Base-by-base conservation (phyloP, 2,888 invertebrate genomes). In the Agrochola circellaris region DNA sequence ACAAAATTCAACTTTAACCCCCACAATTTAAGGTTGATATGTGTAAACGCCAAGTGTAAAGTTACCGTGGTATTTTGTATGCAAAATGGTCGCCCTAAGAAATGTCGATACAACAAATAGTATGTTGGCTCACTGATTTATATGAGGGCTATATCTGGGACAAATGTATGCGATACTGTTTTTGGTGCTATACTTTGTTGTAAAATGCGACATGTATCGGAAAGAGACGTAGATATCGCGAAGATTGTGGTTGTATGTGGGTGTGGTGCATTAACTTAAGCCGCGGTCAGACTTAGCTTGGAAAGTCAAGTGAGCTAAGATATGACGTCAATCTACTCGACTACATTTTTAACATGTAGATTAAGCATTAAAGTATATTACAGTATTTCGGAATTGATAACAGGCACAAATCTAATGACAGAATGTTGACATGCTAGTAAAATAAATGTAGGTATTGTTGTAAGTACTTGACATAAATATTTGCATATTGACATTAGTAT, bases 101-200 rank as follows among this genome's bases (percentile, higher is more conserved):
- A 93, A 93, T 91, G 91, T 89, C 92, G 91, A 91, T 91, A 88
- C 89, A 89, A 92, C 92, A 93, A 94, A 93, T 93, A 92, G 91
- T 91, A 88, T 88, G 88, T 91, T 89, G 87, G 90, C 85, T 89
- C 77, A 74, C 90, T 93, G 93, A 93, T 94, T 94, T 94, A 93
- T 93, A 88, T 89, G 87, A 90, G 85, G 89, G 90, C 91, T 91
- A 64, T 88, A 93, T 93, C 91, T 92, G 76, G 93, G 91, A 92
- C 92, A 91, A 90, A 90, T 88, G 89, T 88, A 90, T 87, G 89
- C 85, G 89, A 91, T 87, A 83, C 81, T 78, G 86, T 77, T 84
- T 83, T 72, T 64, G 77, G 73, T 81, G 51, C 86, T 85, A 84
- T 56, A 82, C 78, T 85, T 84, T 80, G 82, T 83, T 72, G 54